A percentile compares a stretch with the other conserved stretches of the same genome.
Conservation (phyloP, 2,888 invertebrate genomes). For the Scaptomyza parva region DNA sequence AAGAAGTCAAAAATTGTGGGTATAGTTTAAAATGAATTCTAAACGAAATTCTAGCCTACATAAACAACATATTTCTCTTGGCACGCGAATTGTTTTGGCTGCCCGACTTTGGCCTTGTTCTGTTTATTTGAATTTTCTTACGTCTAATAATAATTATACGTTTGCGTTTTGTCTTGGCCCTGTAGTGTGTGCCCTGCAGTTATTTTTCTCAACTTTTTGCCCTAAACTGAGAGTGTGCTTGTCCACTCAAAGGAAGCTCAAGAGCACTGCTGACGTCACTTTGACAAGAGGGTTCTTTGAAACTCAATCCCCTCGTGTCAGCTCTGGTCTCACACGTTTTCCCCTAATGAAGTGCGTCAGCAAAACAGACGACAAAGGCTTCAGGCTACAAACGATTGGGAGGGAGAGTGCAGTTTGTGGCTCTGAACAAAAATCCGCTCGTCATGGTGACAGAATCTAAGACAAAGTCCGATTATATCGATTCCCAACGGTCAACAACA, state of each 20-base stretch:
- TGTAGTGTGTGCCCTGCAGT: background rate
- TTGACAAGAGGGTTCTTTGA: conserved; percentile 8
- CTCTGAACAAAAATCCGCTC: background rate
- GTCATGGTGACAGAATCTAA: conserved; percentile 12
- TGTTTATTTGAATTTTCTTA: background rate
- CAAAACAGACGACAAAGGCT: conserved; percentile 12
- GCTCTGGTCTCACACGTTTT: background rate
- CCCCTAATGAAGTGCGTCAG: conserved; percentile 15
- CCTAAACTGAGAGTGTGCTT: background rate
- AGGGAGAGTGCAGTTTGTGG: background rate
- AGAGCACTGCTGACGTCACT: conserved; percentile 7
- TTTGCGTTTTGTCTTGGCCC: background rate
- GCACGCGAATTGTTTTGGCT: background rate
- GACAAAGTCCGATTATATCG: conserved; percentile 4
- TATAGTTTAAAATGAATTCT: background rate
- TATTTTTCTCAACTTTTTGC: background rate
- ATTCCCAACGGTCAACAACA: conserved; percentile 2
- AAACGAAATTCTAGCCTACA: background rate
- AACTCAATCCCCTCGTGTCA: conserved; percentile 6
- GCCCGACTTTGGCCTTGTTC: background rate
- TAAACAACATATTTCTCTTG: background rate
- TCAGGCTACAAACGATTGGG: background rate
- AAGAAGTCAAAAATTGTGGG: background rate
- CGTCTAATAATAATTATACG: background rate
- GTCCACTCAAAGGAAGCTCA: background rate